Percentiles rank a stretch among this genome's conserved stretches.
Conservation (phyloP, 2,888 invertebrate genomes). For the Tridacna crocea region DNA sequence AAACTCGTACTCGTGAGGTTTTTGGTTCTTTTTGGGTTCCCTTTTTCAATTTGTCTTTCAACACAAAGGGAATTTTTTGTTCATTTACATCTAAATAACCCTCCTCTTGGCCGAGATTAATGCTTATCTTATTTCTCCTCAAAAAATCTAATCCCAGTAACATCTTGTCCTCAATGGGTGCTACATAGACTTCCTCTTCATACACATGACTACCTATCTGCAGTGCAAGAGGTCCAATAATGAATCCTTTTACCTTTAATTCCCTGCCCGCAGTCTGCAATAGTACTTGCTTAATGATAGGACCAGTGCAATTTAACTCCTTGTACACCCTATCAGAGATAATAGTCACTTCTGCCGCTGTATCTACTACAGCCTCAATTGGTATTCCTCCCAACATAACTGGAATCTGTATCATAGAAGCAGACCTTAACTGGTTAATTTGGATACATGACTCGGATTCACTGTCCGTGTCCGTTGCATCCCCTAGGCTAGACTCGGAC, state of each 20-base stretch:
- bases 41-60: neutral
- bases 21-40: too few species aligned
- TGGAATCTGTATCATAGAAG: too few species aligned
- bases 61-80: neutral
- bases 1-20: too few species aligned
- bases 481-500: neutral
- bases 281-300: neutral
- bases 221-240: neutral
- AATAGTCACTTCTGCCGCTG: neutral
- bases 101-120: neutral
- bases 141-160: neutral
- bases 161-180: neutral
- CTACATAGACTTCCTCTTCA: conserved; percentile 2
- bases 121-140: neutral
- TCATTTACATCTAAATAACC: neutral
- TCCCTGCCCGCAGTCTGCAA: neutral
- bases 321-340: neutral
- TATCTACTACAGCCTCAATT: neutral
- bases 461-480: neutral
- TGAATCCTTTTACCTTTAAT: neutral
- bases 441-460: neutral
- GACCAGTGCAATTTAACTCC: neutral
- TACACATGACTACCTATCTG: neutral
- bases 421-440: neutral
- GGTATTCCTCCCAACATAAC: neutral